Evolutionary conservation across 2,113 vertebrate species (phyloP).

Genomic region (Myiozetetes cayanensis): DNA sequence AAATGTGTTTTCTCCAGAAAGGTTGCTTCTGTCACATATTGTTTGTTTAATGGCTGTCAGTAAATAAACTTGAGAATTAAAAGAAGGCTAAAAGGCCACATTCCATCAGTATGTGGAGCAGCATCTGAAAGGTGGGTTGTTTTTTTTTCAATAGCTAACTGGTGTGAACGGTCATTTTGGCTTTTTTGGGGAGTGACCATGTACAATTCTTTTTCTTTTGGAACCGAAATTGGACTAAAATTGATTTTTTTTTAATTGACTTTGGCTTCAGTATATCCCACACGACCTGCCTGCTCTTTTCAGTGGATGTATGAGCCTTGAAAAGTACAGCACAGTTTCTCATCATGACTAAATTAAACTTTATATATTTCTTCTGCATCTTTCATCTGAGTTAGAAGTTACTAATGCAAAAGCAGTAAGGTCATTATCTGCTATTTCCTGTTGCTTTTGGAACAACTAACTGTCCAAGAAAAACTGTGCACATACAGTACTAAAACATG

Average conservation of each 20-base stretch:
- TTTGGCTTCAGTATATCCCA: not conserved
- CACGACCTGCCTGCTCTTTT: not conserved
- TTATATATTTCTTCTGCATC: not conserved
- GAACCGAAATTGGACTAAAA: not conserved
- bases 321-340: not conserved
- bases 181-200: not conserved
- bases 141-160: not conserved
- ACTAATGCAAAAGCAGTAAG: constrained; percentile 25
- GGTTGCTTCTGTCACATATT: not conserved
- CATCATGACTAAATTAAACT: not conserved
- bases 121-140: not conserved
- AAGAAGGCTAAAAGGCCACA: not conserved
- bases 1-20: not conserved
- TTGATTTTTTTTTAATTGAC: not conserved
- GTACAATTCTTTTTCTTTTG: not conserved
- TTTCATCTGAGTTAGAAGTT: constrained; percentile 14
- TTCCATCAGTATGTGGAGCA: not conserved
- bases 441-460: constrained; percentile 58
- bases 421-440: constrained; percentile 70
- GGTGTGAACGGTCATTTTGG: not conserved
- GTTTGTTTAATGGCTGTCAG: not conserved
- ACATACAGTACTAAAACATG: constrained; percentile 5
- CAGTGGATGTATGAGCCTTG: not conserved
- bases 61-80: not conserved
- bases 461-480: constrained; percentile 27